These are phyloP conservation scores for Oostethus manadensis DNA, from an alignment of 2,113 vertebrate genomes.

Conservation along the genomic window DNA sequence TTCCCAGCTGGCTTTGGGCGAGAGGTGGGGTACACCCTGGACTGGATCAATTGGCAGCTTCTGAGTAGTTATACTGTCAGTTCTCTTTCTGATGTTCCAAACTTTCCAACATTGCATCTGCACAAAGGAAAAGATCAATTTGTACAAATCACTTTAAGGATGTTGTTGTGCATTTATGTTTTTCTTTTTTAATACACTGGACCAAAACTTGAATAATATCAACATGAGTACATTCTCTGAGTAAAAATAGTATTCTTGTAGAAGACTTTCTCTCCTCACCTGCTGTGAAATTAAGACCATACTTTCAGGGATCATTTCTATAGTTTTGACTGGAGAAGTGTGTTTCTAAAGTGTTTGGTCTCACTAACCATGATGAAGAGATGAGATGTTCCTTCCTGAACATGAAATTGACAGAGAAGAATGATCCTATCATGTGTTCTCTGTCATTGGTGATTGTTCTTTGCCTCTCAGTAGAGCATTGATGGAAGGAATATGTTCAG, in stretches of 20 bases:
- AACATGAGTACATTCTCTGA: constrained; percentile 4
- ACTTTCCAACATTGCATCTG: no score
- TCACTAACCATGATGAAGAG: constrained; percentile 53
- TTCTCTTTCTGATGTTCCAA: no score
- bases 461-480: rapidly evolving
- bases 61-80: no score
- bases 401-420: constrained; percentile 31
- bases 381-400: constrained; percentile 43
- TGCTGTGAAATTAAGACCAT: neutral
- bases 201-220: no score
- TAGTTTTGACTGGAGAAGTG: constrained; percentile 43
- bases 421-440: constrained; percentile 21
- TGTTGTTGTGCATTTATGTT: no score
- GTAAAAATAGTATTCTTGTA: neutral
- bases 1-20: no score
- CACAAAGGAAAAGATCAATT: no score
- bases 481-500: constrained; percentile 49
- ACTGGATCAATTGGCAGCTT: no score
- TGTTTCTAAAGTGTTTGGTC: constrained; percentile 55
- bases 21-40: no score
- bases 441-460: constrained; percentile 54
- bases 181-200: no score
- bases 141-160: no score
- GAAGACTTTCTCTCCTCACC: rapidly evolving
- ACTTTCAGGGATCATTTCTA: no score